Conservation (phyloP, 2,797 vertebrate species). For the Sebastes nivosus region DNA sequence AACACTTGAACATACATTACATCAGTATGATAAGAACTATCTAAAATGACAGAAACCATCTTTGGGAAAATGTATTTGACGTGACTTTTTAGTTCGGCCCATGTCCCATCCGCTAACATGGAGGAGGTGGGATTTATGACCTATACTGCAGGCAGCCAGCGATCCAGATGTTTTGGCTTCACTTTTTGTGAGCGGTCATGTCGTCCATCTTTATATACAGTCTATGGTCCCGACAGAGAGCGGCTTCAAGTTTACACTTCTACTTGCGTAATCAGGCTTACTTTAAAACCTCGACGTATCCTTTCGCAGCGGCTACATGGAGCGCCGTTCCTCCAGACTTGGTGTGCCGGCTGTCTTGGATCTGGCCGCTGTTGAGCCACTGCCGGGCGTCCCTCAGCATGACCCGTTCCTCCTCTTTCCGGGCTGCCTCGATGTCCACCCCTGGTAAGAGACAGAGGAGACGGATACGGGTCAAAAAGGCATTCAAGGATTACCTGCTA, state of each 20-base stretch:
- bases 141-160: too few relatives aligned
- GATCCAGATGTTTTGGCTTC: too few relatives aligned
- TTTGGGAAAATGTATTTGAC: too few relatives aligned
- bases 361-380: slow-evolving; percentile 98
- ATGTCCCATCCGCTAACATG: too few relatives aligned
- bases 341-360: slow-evolving; percentile 91
- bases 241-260: not conserved
- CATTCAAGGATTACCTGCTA: slow-evolving; percentile 11
- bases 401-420: slow-evolving; percentile 97
- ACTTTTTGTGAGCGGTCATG: too few relatives aligned
- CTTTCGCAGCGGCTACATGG: slow-evolving; percentile 97
- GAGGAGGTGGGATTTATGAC: too few relatives aligned
- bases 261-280: slow-evolving; percentile 75
- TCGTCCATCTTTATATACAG: too few relatives aligned
- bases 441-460: slow-evolving; percentile 76
- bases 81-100: too few relatives aligned
- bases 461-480: not conserved
- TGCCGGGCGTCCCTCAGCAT: slow-evolving; percentile 97
- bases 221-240: not conserved
- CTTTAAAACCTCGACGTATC: slow-evolving; percentile 99
- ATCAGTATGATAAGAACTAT: too few relatives aligned
- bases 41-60: too few relatives aligned
- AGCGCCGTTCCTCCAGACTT: slow-evolving; percentile 98
- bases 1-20: too few relatives aligned
- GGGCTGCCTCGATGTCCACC: slow-evolving; percentile 96